Percentiles rank a stretch among this genome's conserved stretches.
These are phyloP conservation scores for Egretta garzetta DNA, from an alignment of 2,113 vertebrate species.

Conservation along the genomic window DNA sequence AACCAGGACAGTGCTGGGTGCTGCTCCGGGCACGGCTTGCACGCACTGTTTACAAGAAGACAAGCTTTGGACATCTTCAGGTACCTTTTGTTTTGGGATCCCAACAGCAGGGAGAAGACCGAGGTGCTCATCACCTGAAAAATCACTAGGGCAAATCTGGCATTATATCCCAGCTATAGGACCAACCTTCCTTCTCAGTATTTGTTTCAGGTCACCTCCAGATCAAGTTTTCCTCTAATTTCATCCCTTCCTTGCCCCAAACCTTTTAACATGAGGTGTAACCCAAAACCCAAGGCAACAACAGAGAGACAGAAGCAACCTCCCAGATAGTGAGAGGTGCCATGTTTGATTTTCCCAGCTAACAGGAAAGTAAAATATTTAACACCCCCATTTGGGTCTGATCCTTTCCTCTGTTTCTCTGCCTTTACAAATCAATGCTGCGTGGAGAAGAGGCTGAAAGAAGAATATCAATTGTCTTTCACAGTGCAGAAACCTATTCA, in stretches of 20 bases:
- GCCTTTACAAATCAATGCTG: not conserved
- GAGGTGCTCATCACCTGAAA: not conserved
- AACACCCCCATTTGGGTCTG: not conserved
- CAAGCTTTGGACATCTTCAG: not conserved
- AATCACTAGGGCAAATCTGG: not conserved
- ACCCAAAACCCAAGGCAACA: not conserved
- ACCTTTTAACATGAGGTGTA: not conserved
- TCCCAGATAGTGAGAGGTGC: not conserved
- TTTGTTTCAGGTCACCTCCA: not conserved
- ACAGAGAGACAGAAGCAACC: not conserved
- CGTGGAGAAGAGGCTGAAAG: not conserved
- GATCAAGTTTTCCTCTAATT: not conserved
- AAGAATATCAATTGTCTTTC: conserved; percentile 44
- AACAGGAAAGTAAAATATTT: conserved; percentile 24
- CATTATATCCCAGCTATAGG: not conserved
- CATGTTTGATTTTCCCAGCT: conserved; percentile 3
- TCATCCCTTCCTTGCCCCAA: not conserved
- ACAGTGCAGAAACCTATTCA: not conserved
- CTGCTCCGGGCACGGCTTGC: not conserved
- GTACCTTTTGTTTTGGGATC: not conserved
- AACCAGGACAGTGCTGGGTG: not conserved
- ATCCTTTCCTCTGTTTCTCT: not conserved
- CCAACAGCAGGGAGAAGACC: not conserved
- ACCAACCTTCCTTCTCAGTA: not conserved
- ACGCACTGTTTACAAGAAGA: accelerated